A percentile compares a stretch with the other conserved stretches of the same genome.
phyloP scores from a whole-genome alignment of 2,888 invertebrate species.

The Operophtera brumata region DNA sequence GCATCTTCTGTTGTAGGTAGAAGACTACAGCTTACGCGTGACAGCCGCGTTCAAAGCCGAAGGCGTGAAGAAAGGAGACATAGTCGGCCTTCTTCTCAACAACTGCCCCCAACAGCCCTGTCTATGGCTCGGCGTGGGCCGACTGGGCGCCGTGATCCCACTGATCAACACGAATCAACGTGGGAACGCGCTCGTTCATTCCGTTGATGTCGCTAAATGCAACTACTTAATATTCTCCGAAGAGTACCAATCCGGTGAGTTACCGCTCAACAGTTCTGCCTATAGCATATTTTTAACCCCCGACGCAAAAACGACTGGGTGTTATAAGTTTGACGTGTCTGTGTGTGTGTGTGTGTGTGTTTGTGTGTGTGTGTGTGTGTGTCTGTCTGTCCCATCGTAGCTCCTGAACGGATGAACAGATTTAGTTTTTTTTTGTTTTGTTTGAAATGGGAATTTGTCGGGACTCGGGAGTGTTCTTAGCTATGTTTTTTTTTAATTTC shows the following conservation, averaged over 20 bases:
- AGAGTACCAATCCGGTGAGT: constrained; percentile 83
- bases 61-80: constrained; percentile 92
- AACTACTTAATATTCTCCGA: constrained; percentile 91
- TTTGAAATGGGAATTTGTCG: too few species aligned
- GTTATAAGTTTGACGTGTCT: too few species aligned
- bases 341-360: too few species aligned
- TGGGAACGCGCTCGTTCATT: constrained; percentile 91
- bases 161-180: constrained; percentile 96
- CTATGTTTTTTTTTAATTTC: too few species aligned
- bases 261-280: neutral
- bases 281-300: too few species aligned
- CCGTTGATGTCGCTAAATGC: constrained; percentile 91
- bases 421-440: too few species aligned
- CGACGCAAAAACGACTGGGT: too few species aligned
- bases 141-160: constrained; percentile 91
- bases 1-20: constrained; percentile 79
- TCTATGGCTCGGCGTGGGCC: constrained; percentile 95
- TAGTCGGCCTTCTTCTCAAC: constrained; percentile 93
- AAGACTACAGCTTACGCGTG: constrained; percentile 92
- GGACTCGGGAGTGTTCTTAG: too few species aligned
- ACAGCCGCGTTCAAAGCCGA: constrained; percentile 89
- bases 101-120: constrained; percentile 95
- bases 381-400: too few species aligned
- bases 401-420: too few species aligned
- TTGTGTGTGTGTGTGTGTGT: too few species aligned